These are phyloP conservation scores for Bubo scandiacus DNA, from an alignment of 2,113 vertebrate species.

Conservation along the genomic window DNA sequence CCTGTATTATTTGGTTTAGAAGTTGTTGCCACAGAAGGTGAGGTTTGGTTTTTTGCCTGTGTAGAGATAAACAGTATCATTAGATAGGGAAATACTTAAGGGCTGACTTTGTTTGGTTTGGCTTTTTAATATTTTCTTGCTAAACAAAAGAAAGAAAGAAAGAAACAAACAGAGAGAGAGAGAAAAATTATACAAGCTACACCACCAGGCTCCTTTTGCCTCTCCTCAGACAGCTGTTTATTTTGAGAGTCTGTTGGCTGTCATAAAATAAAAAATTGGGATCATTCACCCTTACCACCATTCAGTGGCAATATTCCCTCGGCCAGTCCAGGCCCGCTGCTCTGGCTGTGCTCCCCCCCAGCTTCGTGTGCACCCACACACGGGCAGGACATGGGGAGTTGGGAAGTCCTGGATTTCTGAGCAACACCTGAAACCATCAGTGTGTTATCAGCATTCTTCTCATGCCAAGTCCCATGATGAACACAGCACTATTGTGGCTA, in stretches of 20 bases:
- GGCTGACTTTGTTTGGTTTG: background rate
- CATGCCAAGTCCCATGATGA: no score
- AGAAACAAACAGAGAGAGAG: background rate
- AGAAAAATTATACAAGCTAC: conserved; percentile 14
- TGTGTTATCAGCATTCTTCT: no score
- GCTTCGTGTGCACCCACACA: no score
- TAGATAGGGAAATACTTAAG: rapidly evolving
- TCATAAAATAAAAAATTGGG: background rate
- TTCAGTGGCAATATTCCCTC: background rate
- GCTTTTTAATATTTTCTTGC: no score
- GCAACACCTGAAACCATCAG: no score
- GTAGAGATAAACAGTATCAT: background rate
- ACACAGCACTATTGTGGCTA: no score
- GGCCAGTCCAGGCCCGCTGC: no score
- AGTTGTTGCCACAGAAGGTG: background rate
- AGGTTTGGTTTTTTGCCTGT: conserved; percentile 51
- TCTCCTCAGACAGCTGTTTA: conserved; percentile 35
- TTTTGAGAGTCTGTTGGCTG: conserved; percentile 52
- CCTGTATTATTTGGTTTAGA: conserved; percentile 14
- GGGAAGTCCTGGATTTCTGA: no score
- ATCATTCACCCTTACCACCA: background rate
- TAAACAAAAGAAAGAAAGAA: background rate
- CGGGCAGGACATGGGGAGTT: no score
- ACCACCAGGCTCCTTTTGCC: conserved; percentile 37
- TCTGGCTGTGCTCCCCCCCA: no score